These are phyloP conservation scores for Paralichthys olivaceus DNA, from an alignment of 2,113 vertebrate genomes.

Conservation along the genomic window DNA sequence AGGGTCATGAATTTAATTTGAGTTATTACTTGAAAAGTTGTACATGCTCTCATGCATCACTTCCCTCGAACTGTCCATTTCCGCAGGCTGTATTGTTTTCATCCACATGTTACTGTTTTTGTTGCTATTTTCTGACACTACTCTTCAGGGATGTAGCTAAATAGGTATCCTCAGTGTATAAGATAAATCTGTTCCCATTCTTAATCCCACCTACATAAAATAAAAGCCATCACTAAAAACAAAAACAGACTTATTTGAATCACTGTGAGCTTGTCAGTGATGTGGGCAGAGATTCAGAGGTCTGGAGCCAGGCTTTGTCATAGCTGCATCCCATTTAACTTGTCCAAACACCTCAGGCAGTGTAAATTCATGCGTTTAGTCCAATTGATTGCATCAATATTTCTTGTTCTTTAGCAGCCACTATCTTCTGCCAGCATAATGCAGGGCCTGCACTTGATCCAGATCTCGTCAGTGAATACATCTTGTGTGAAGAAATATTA, in stretches of 20 bases:
- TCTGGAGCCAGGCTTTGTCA: slow-evolving; percentile 17
- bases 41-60: not conserved
- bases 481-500: slow-evolving; percentile 20
- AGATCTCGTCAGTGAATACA: slow-evolving; percentile 11
- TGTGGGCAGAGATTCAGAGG: slow-evolving; percentile 1
- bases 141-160: not conserved
- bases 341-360: slow-evolving; percentile 8
- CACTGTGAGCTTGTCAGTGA: not conserved
- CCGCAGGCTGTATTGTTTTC: too few species aligned
- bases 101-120: too few species aligned
- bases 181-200: not conserved
- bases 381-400: slow-evolving; percentile 22
- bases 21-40: not conserved
- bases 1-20: not conserved
- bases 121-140: too few species aligned
- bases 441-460: slow-evolving; percentile 8
- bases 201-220: not conserved
- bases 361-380: not conserved
- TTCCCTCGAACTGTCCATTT: too few species aligned
- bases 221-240: not conserved
- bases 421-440: slow-evolving; percentile 28
- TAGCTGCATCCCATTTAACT: slow-evolving; percentile 12
- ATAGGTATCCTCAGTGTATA: not conserved
- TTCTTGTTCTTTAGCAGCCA: slow-evolving; percentile 19
- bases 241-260: slow-evolving; percentile 1